phyloP scores from a whole-genome alignment of 2,113 vertebrate genomes.

The Tauraco erythrolophus region DNA sequence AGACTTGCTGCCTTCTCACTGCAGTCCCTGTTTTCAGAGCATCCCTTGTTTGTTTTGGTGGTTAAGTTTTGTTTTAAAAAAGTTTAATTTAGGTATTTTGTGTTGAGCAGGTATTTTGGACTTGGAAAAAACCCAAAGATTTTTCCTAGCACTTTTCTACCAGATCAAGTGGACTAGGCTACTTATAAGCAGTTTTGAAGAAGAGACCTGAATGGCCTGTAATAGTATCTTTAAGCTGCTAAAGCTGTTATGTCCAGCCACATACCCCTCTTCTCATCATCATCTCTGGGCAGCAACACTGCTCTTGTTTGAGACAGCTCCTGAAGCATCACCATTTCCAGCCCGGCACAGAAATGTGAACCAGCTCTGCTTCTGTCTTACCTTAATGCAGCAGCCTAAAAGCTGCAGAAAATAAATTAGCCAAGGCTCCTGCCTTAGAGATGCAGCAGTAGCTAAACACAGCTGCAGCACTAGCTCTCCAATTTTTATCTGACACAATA shows the following conservation, averaged over 20 bases:
- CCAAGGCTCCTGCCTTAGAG: background rate
- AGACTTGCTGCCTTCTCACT: too few species aligned
- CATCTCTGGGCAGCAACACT: fast-evolving
- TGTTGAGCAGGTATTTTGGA: background rate
- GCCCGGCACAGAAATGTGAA: background rate
- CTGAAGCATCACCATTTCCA: background rate
- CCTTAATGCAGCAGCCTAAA: background rate
- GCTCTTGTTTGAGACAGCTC: fast-evolving
- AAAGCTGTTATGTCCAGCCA: background rate
- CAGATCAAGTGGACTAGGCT: background rate
- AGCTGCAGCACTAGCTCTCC: background rate
- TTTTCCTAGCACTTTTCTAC: background rate
- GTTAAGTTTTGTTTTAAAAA: too few species aligned
- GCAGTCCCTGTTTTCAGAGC: too few species aligned
- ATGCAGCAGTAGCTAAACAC: background rate
- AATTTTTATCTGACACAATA: background rate
- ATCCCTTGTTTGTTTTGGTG: too few species aligned
- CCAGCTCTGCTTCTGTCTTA: background rate
- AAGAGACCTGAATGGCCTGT: background rate
- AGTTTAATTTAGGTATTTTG: too few species aligned
- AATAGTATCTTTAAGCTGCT: background rate
- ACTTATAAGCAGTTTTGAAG: background rate
- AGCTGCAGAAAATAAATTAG: background rate
- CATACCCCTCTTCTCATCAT: fast-evolving
- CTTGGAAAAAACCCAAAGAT: fast-evolving